These are phyloP conservation scores for Solenopsis invicta DNA, from an alignment of 1,140 invertebrate species.

Conservation along the genomic window DNA sequence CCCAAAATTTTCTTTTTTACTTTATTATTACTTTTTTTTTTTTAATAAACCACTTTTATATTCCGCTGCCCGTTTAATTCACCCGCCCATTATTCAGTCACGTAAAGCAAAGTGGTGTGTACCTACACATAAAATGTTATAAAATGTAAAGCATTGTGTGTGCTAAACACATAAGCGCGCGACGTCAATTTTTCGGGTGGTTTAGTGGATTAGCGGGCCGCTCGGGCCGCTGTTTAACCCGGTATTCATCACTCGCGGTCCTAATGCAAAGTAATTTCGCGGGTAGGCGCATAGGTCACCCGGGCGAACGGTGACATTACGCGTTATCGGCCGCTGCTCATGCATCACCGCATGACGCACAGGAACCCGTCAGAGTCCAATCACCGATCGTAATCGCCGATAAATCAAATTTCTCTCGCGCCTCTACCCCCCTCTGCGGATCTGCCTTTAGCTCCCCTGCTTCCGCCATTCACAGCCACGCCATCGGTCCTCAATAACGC, in stretches of 20 bases:
- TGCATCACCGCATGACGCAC: conserved; percentile 76
- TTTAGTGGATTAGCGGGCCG: conserved; percentile 22
- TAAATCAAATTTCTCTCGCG: conserved; percentile 79
- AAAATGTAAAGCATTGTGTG: conserved; percentile 6
- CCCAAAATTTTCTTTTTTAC: background rate
- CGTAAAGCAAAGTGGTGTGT: background rate
- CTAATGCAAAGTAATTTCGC: conserved; percentile 72
- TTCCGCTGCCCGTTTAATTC: background rate
- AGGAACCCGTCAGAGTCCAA: conserved; percentile 78
- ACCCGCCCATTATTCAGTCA: background rate
- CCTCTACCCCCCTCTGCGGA: background rate
- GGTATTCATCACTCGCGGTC: conserved; percentile 58
- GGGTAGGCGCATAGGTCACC: conserved; percentile 67
- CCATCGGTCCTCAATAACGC: conserved; percentile 39
- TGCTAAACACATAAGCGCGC: background rate
- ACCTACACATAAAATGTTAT: background rate
- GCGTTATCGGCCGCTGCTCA: conserved; percentile 77
- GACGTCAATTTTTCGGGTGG: conserved; percentile 28
- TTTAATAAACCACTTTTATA: background rate
- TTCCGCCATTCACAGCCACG: conserved; percentile 33
- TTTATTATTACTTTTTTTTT: background rate
- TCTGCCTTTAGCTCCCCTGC: conserved; percentile 14
- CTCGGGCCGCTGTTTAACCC: conserved; percentile 50
- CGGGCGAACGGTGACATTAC: conserved; percentile 75
- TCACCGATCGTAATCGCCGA: conserved; percentile 81